Percentiles rank a stretch among this genome's conserved stretches.
Evolutionary conservation across 2,888 invertebrate species (phyloP).

Genomic region (Pheosia tremula): DNA sequence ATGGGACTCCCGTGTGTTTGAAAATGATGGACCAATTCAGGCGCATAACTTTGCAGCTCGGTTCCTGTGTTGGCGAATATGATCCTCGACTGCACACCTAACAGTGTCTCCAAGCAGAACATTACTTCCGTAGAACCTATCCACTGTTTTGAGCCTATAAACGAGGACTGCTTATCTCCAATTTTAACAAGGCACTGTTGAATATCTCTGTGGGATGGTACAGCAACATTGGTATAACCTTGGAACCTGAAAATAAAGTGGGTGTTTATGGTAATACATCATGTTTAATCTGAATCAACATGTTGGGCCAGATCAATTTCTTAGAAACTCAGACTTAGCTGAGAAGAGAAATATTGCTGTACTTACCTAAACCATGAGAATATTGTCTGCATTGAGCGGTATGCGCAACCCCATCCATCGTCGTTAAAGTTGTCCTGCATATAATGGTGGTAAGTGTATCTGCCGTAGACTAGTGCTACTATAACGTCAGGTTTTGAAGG

Average conservation of each 20-base stretch:
- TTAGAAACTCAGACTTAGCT: too few species aligned
- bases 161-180: conserved; percentile 94
- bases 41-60: conserved; percentile 91
- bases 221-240: conserved; percentile 90
- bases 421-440: conserved; percentile 97
- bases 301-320: too few species aligned
- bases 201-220: conserved; percentile 94
- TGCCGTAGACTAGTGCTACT: conserved; percentile 88
- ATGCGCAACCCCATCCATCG: conserved; percentile 99
- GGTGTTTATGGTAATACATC: too few species aligned
- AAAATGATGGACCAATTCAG: conserved; percentile 96
- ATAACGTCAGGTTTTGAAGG: conserved; percentile 56
- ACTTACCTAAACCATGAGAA: conserved; percentile 95
- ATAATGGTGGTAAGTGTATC: conserved; percentile 98
- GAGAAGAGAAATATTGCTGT: too few species aligned
- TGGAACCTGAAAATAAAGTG: conserved; percentile 84
- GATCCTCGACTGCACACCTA: conserved; percentile 91
- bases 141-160: conserved; percentile 97
- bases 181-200: conserved; percentile 97
- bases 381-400: conserved; percentile 97
- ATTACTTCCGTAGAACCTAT: conserved; percentile 99
- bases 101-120: conserved; percentile 93
- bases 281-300: too few species aligned
- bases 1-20: conserved; percentile 96
- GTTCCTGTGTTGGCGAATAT: conserved; percentile 93